Evolutionary conservation across 2,113 vertebrate genomes (phyloP).

Genomic region (Scomber colias): DNA sequence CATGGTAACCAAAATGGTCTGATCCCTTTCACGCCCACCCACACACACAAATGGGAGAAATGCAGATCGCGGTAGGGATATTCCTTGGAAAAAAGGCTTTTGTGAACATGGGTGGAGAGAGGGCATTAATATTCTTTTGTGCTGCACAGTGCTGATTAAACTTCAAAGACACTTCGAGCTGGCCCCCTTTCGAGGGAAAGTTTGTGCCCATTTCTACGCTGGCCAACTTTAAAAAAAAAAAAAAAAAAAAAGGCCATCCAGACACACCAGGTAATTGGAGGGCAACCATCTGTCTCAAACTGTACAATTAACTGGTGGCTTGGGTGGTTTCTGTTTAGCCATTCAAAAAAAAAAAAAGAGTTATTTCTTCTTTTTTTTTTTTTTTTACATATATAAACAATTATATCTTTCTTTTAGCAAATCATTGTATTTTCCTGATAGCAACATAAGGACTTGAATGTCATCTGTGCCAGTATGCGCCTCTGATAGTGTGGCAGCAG

Average conservation of each 20-base stretch:
- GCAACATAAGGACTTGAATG: background rate
- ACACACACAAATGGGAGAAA: slow-evolving; percentile 41
- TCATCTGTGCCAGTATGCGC: background rate
- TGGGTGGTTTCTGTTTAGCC: background rate
- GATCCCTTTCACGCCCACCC: slow-evolving; percentile 68
- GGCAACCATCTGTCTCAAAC: slow-evolving; percentile 44
- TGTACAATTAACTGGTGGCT: slow-evolving; percentile 21
- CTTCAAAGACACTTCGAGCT: slow-evolving; percentile 61
- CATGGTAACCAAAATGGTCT: slow-evolving; percentile 70
- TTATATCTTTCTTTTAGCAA: background rate
- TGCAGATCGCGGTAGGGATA: slow-evolving; percentile 48
- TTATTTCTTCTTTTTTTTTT: background rate
- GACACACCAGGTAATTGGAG: slow-evolving; percentile 23
- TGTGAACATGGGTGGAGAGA: slow-evolving; percentile 54
- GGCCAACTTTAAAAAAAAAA: slow-evolving; percentile 9
- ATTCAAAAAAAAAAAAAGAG: too few species aligned
- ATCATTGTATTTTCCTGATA: background rate
- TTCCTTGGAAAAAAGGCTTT: slow-evolving; percentile 63
- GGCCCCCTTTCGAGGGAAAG: slow-evolving; percentile 23
- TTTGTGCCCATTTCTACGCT: slow-evolving; percentile 24
- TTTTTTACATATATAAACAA: background rate
- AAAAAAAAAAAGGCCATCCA: slow-evolving; percentile 26
- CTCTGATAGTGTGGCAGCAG: background rate
- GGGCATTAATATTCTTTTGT: slow-evolving; percentile 83
- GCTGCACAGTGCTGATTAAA: slow-evolving; percentile 34